Evolutionary conservation across 2,797 vertebrate species (phyloP), one percentile per base, ranked within the genome.

Genomic region (Erethizon dorsatum): DNA sequence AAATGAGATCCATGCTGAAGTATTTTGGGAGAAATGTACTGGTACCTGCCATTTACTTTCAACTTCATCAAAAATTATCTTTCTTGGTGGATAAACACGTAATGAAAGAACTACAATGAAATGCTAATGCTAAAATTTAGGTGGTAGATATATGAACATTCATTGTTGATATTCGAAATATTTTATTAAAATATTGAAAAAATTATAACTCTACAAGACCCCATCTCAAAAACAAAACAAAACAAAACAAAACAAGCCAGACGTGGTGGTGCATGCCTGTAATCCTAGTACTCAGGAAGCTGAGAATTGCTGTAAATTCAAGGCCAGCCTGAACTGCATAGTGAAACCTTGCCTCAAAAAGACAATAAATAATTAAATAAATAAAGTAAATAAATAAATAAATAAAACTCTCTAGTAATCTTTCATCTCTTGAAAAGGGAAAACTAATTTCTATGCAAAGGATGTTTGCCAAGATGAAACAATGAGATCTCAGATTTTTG

Each of bases 51-150:
- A n/a, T 63, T 75, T 86, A 47, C 20, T 83, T 79, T 73, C 28
- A 85, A 73, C 13, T 67, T 71, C 33, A 52, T 45, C 3, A 77
- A 87, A 86, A 83, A 80, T 3, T 56, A n/a, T 67, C 33, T 33
- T 15, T 33, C 63, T 7, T 79, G 22, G 47, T 26, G 14, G 14
- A n/a, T 4, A 93, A 83, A 56, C 45, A 84, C 24, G 6, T 28
- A 61, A 33, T 37, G 69, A 96, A 91, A 56, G 47, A 94, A 85
- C 2, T 33, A 37, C 12, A 57, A 65, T 18, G 57, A 52, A 94
- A 67, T 80, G 5, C 15, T 89, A 75, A n/a, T 31, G 31, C 69
- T 54, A 59, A 9, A 87, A 94, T 97, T 90, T 82, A 86, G 1
- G n/a, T 26, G 5, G 31, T 22, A 85, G 17, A 75, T 50, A 75